Percentiles rank a stretch among this genome's conserved stretches.
Conservation (phyloP, 2,888 invertebrate genomes). For the Scaptomyza caliginosa region DNA sequence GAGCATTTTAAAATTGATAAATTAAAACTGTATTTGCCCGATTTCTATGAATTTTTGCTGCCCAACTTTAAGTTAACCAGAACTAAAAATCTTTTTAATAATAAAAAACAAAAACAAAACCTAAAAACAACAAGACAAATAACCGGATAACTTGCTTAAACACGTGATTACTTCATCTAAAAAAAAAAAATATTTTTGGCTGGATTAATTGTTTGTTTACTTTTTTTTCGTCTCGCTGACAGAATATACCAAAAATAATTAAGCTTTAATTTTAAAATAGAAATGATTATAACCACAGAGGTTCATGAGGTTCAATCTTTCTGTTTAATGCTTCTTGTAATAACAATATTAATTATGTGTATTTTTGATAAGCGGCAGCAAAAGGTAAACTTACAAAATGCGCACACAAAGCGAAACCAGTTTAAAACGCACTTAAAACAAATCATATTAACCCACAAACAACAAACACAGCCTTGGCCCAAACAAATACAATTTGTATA, state of each 20-base stretch:
- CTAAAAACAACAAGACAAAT: constrained; percentile 15
- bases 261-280: constrained; percentile 5
- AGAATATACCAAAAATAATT: constrained; percentile 36
- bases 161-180: constrained; percentile 55
- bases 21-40: too few relatives aligned
- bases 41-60: too few relatives aligned
- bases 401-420: constrained; percentile 48
- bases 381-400: constrained; percentile 4
- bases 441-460: constrained; percentile 60
- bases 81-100: too few relatives aligned
- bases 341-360: constrained; percentile 1
- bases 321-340: neutral
- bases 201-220: neutral
- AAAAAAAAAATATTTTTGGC: constrained; percentile 3
- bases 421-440: constrained; percentile 46
- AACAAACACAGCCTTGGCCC: constrained; percentile 57
- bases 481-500: neutral
- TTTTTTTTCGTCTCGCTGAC: constrained; percentile 18
- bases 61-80: too few relatives aligned
- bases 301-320: constrained; percentile 11
- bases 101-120: too few relatives aligned
- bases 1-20: constrained; percentile 3
- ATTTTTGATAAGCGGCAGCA: constrained; percentile 18
- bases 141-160: constrained; percentile 15
- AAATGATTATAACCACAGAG: constrained; percentile 1